Evolutionary conservation across 2,888 invertebrate species (phyloP).

Genomic region (Caenorhabditis parvicauda): DNA sequence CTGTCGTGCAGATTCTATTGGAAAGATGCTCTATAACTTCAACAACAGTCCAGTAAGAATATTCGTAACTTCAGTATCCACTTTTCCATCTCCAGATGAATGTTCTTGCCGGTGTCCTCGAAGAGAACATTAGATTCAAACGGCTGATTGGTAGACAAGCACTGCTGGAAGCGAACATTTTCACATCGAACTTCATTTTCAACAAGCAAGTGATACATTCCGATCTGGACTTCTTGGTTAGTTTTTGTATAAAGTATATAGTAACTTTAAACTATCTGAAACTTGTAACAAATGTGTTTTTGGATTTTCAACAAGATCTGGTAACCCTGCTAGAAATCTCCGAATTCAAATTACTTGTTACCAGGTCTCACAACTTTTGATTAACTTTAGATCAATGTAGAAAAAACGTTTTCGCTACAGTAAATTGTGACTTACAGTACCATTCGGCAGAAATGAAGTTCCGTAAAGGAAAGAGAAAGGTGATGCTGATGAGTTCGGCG

Average conservation of each 20-base stretch:
- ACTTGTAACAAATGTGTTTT: no score
- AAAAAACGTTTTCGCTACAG: no score
- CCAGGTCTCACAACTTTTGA: no score
- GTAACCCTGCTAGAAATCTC: no score
- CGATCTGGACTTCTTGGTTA: no score
- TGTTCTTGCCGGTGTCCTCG: constrained; percentile 10
- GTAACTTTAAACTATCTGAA: no score
- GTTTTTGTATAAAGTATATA: no score
- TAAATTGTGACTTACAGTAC: not conserved
- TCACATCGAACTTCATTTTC: not conserved
- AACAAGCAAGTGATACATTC: no score
- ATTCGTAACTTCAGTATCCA: no score
- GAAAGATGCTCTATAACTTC: constrained; percentile 4
- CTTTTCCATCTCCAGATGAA: constrained; percentile 4
- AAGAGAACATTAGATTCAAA: constrained; percentile 2
- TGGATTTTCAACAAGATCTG: no score
- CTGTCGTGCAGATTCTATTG: constrained; percentile 1
- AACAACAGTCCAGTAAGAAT: not conserved
- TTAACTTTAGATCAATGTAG: no score
- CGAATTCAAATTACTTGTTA: no score
- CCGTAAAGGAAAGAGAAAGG: constrained; percentile 6
- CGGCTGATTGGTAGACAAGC: constrained; percentile 1
- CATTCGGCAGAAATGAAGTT: constrained; percentile 9
- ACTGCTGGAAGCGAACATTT: constrained; percentile 2
- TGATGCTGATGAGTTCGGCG: constrained; percentile 6